A percentile compares a stretch with the other conserved stretches of the same genome.
Evolutionary conservation across 2,888 invertebrate species (phyloP).

Genomic region (Cecidostiba fungosa): DNA sequence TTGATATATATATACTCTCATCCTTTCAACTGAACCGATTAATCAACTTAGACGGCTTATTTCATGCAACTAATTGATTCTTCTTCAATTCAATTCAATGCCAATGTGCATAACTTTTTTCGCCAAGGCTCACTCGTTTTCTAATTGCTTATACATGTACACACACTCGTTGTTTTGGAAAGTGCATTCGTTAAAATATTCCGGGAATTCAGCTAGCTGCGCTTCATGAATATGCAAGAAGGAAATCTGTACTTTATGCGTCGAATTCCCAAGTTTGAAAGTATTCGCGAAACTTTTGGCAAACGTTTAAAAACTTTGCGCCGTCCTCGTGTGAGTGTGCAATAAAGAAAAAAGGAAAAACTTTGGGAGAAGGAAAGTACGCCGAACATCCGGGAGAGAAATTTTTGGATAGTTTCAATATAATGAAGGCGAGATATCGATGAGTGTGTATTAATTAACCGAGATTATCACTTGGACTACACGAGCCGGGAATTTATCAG

Average conservation of each 20-base stretch:
- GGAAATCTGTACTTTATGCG: neutral
- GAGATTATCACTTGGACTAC: neutral
- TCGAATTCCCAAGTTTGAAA: neutral
- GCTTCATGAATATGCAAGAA: neutral
- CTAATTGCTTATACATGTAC: no score
- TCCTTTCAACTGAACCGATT: no score
- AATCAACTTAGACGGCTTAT: no score
- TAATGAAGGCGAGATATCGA: neutral
- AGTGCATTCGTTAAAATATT: neutral
- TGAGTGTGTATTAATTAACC: neutral
- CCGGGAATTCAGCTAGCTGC: neutral
- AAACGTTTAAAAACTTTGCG: neutral
- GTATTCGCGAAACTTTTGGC: neutral
- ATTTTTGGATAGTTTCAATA: no score
- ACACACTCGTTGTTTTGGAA: neutral
- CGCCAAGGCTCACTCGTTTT: no score
- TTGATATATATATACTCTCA: no score
- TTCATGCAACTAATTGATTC: no score
- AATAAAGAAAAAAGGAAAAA: neutral
- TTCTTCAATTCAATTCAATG: no score
- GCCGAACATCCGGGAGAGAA: no score
- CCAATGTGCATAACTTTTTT: no score
- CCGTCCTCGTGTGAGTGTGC: neutral
- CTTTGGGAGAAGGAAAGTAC: no score
- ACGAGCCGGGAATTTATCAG: neutral